phyloP scores from a whole-genome alignment of 2,797 vertebrate genomes.

The Falco naumanni region DNA sequence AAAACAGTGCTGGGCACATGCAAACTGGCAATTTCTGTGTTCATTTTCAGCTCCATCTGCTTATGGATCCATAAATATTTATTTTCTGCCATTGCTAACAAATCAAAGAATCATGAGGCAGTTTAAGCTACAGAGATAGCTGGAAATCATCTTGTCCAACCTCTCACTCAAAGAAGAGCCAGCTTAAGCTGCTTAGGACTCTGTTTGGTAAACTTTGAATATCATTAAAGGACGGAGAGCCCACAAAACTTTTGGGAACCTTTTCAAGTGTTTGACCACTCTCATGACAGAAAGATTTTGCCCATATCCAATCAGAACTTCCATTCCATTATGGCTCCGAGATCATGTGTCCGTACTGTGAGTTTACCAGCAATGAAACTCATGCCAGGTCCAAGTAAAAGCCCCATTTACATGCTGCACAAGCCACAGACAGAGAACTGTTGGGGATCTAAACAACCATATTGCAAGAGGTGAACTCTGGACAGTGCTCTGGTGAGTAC shows the following conservation, averaged over 20 bases:
- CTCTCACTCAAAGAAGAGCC: background rate
- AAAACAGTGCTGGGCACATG: background rate
- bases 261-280: background rate
- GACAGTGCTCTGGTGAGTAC: background rate
- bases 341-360: too few relatives aligned
- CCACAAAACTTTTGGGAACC: background rate
- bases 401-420: background rate
- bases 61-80: background rate
- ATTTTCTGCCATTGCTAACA: background rate
- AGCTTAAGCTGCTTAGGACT: background rate
- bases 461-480: background rate
- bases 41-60: constrained; percentile 1
- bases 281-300: background rate
- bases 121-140: background rate
- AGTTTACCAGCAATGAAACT: background rate
- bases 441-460: background rate
- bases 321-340: background rate
- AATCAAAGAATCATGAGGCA: background rate
- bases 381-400: background rate
- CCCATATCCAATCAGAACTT: background rate
- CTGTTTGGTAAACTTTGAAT: background rate
- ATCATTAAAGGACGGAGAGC: background rate
- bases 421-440: background rate
- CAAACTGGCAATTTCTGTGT: background rate
- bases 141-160: background rate